phyloP scores from a whole-genome alignment of 2,888 invertebrate species.

The Drosophila infuscata region DNA sequence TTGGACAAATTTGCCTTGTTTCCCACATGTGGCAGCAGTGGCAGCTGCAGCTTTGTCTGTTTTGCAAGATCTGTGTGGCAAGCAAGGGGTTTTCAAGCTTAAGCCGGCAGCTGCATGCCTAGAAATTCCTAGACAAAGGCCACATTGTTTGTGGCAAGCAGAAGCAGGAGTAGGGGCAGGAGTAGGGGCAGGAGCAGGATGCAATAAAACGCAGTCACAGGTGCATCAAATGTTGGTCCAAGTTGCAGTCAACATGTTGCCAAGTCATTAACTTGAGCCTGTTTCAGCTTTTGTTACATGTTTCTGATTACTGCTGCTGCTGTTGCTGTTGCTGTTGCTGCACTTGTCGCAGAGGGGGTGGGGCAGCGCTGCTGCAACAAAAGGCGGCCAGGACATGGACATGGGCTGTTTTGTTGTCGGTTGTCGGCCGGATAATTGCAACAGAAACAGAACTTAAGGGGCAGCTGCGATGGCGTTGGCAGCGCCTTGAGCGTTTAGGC shows the following conservation, averaged over 20 bases:
- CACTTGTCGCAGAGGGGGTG: constrained; percentile 4
- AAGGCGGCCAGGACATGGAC: constrained; percentile 68
- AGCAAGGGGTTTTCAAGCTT: constrained; percentile 27
- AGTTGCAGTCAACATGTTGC: constrained; percentile 73
- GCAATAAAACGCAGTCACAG: constrained; percentile 77
- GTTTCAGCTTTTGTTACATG: constrained; percentile 77
- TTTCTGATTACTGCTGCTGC: constrained; percentile 64
- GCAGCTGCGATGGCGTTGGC: constrained; percentile 43
- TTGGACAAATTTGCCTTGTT: constrained; percentile 63
- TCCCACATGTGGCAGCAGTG: constrained; percentile 13
- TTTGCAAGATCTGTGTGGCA: constrained; percentile 14
- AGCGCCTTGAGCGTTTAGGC: constrained; percentile 76
- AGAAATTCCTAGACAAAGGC: constrained; percentile 37
- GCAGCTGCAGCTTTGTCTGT: constrained; percentile 34
- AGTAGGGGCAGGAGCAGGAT: constrained; percentile 53
- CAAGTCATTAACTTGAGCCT: constrained; percentile 80
- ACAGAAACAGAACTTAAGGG: constrained; percentile 48
- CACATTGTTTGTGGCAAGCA: constrained; percentile 11
- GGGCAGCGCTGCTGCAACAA: constrained; percentile 46
- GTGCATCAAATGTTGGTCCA: constrained; percentile 65
- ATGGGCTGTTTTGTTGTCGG: constrained; percentile 54
- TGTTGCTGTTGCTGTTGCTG: background rate
- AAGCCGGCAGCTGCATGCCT: constrained; percentile 50
- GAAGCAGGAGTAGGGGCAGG: background rate
- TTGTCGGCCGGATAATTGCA: constrained; percentile 65